Conservation (phyloP, 2,113 vertebrate genomes). For the Ammodytes marinus region DNA sequence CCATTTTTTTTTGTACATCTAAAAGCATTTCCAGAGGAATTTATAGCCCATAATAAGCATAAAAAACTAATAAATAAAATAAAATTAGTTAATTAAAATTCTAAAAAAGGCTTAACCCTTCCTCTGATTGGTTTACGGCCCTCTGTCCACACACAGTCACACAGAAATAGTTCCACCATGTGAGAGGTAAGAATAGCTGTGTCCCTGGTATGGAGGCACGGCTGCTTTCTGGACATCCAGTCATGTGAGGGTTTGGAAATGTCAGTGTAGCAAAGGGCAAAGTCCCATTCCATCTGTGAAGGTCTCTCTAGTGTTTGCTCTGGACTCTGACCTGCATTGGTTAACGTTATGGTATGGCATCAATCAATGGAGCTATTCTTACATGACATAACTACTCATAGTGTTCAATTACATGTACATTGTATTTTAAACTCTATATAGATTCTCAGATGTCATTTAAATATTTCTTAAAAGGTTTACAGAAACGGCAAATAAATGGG, state of each 20-base stretch:
- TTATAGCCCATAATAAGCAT: too few species aligned
- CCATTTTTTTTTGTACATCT: too few species aligned
- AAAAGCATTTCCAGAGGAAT: too few species aligned
- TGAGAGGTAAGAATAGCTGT: slow-evolving; percentile 64
- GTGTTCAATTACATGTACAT: neutral
- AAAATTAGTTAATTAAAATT: too few species aligned
- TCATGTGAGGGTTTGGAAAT: neutral
- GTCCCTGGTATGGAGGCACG: neutral
- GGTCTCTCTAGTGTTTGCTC: neutral
- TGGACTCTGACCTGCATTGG: slow-evolving; percentile 9
- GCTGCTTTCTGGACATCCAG: neutral
- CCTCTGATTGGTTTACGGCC: neutral
- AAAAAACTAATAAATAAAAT: too few species aligned
- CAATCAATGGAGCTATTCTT: too few species aligned
- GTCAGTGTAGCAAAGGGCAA: slow-evolving; percentile 7
- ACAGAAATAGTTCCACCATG: slow-evolving; percentile 65
- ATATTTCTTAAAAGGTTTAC: neutral
- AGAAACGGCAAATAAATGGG: neutral
- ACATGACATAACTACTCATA: too few species aligned
- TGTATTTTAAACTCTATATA: neutral
- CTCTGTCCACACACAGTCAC: neutral
- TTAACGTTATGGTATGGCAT: too few species aligned
- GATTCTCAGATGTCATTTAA: too few species aligned
- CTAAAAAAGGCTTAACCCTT: too few species aligned
- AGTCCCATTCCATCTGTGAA: neutral